Base-by-base conservation (phyloP, 30 jellyfish, hydroid and myxozoan species). In the Aurelia aurita complex sp. Pacific region DNA sequence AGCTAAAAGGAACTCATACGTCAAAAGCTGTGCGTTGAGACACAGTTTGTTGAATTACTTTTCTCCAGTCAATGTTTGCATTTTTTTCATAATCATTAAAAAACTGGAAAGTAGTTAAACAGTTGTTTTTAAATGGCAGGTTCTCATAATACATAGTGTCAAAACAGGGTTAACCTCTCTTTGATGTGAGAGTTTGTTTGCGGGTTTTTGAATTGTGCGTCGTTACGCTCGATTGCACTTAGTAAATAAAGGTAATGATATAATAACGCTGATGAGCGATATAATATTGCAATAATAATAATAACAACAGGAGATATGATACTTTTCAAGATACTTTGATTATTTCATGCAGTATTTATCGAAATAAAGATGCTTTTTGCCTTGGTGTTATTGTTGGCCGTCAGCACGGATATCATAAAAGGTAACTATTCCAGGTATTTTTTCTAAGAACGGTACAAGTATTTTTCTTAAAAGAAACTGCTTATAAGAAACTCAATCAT, bases 161-260 rank as follows among this genome's bases (percentile, higher is more conserved):
- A 46, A 46, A 46, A 46, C 10, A 46, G 57, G 57, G 57, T 46
- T 46, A 46, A 46, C 57, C 57, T 46, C 57, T 46, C 57, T 46
- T 46, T 1, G 57, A 46, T 46, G 57, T 9, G 13, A 8, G 57
- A 4, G 57, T 46, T 46, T 61, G 70, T 61, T 61, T 61, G 36
- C 70, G 3, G 70, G 70, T 61, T 61, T 61, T 61, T 61, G 70
- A 61, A 46, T 61, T 61, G 70, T 17, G 36, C 32, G 36, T 61
- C 36, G 36, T 5, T 61, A 61, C 36, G 70, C 70, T 61, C 14
- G 70, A 23, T 11, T 61, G 70, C 4, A 61, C 8, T 5, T 5
- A n/a, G 36, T 17, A 61, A 61, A 61, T 61, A 61, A n/a, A 61
- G 33, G 70, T 61, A 61, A 61, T 61, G 70, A 61, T 13, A 61